These are phyloP conservation scores for Chiloscyllium punctatum DNA, from an alignment of 2,797 vertebrate species.

Conservation along the genomic window DNA sequence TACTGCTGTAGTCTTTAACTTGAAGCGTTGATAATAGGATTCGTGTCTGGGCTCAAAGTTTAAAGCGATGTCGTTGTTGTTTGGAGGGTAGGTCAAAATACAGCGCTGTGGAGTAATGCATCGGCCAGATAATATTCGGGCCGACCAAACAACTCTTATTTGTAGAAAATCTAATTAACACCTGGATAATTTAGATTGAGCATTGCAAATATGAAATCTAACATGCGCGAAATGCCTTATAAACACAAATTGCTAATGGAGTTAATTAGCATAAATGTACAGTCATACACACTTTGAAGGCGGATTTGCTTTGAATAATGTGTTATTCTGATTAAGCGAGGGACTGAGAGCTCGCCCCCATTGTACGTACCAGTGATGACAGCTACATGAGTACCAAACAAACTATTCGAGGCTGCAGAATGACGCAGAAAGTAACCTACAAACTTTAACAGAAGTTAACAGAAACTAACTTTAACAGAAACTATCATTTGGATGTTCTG, in stretches of 20 bases:
- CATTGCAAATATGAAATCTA: background rate
- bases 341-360: background rate
- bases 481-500: too few relatives aligned
- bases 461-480: too few relatives aligned
- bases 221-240: background rate
- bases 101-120: background rate
- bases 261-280: background rate
- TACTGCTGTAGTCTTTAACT: constrained; percentile 59
- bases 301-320: background rate
- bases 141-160: background rate
- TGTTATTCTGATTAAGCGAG: background rate
- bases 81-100: constrained; percentile 16
- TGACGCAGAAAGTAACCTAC: background rate
- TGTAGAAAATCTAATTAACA: constrained; percentile 17
- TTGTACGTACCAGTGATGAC: background rate
- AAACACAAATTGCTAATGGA: background rate
- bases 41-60: constrained; percentile 51
- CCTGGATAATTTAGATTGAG: constrained; percentile 14
- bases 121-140: background rate
- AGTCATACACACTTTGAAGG: background rate
- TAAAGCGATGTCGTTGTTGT: constrained; percentile 19
- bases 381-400: background rate
- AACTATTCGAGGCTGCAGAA: background rate
- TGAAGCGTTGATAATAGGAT: constrained; percentile 69
- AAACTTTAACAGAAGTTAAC: background rate